phyloP scores from a whole-genome alignment of 2,113 vertebrate species.

The Embiotoca jacksoni region DNA sequence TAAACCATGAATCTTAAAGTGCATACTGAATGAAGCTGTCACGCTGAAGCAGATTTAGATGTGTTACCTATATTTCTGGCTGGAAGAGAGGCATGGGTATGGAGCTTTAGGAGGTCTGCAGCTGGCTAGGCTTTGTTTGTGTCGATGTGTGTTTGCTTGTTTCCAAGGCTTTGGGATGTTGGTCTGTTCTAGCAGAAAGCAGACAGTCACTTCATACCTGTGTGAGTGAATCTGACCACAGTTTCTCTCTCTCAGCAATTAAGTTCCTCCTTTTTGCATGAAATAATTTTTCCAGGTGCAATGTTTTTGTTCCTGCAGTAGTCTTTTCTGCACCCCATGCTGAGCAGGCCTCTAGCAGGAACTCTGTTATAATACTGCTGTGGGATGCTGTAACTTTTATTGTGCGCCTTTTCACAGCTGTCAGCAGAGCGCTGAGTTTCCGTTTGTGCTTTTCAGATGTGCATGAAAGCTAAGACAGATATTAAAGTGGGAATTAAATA shows the following conservation, averaged over 20 bases:
- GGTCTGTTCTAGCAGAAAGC: conserved; percentile 48
- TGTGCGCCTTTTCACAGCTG: conserved; percentile 29
- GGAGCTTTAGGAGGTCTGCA: conserved; percentile 14
- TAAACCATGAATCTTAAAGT: conserved; percentile 38
- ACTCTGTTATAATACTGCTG: conserved; percentile 20
- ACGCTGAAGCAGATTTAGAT: conserved; percentile 42
- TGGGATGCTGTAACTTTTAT: conserved; percentile 25
- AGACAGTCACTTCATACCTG: conserved; percentile 48
- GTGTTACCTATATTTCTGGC: conserved; percentile 36
- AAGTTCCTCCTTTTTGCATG: conserved; percentile 29
- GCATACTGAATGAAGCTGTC: conserved; percentile 35
- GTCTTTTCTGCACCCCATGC: conserved; percentile 39
- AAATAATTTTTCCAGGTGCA: conserved; percentile 13
- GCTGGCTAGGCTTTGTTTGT: conserved; percentile 43
- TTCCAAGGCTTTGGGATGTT: conserved; percentile 49
- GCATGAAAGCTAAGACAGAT: conserved; percentile 50
- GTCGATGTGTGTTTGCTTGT: conserved; percentile 8
- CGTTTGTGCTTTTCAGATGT: conserved; percentile 29
- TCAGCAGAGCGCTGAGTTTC: conserved; percentile 35
- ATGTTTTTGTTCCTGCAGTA: conserved; percentile 32
- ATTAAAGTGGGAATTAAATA: conserved; percentile 65
- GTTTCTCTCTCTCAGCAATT: conserved; percentile 29
- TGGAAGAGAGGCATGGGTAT: conserved; percentile 44
- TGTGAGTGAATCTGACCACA: conserved; percentile 45
- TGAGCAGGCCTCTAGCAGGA: conserved; percentile 34